Percentiles rank a stretch among this genome's conserved stretches.
These are phyloP conservation scores for Pachyuromys duprasi DNA, from an alignment of 2,797 vertebrate genomes.

Conservation along the genomic window DNA sequence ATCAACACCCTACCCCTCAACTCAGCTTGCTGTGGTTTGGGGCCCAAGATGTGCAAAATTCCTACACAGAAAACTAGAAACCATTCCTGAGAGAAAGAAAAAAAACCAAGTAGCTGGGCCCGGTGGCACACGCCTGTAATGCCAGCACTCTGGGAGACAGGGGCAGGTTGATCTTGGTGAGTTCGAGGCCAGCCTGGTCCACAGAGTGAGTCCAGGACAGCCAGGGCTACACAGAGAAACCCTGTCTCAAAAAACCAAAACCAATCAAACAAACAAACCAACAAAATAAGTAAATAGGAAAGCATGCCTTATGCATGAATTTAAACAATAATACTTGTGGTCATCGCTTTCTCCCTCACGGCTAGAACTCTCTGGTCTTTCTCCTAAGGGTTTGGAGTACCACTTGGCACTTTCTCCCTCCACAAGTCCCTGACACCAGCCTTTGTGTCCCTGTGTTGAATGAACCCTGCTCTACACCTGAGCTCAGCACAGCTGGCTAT, in stretches of 20 bases:
- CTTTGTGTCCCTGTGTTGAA: background rate
- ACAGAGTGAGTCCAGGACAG: too few species aligned
- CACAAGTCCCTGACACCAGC: background rate
- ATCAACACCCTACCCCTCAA: too few species aligned
- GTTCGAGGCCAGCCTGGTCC: too few species aligned
- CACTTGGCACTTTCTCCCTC: background rate
- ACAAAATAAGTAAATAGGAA: background rate
- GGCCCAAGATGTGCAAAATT: background rate
- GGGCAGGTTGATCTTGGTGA: too few species aligned
- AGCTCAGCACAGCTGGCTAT: background rate
- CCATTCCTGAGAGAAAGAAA: background rate
- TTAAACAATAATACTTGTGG: background rate
- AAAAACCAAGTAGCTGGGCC: background rate
- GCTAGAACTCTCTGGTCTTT: background rate
- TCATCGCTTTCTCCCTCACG: background rate
- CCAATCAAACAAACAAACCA: too few species aligned
- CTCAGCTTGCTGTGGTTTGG: rapidly evolving
- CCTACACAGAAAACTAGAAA: background rate
- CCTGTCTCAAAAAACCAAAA: too few species aligned
- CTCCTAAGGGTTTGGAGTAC: background rate
- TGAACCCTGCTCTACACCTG: background rate
- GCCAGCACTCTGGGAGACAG: too few species aligned
- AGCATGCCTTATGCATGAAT: background rate
- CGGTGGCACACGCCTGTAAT: too few species aligned
- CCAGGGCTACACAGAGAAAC: too few species aligned